Conservation (phyloP, 2,797 vertebrate species). For the Cercopithecus neglectus region DNA sequence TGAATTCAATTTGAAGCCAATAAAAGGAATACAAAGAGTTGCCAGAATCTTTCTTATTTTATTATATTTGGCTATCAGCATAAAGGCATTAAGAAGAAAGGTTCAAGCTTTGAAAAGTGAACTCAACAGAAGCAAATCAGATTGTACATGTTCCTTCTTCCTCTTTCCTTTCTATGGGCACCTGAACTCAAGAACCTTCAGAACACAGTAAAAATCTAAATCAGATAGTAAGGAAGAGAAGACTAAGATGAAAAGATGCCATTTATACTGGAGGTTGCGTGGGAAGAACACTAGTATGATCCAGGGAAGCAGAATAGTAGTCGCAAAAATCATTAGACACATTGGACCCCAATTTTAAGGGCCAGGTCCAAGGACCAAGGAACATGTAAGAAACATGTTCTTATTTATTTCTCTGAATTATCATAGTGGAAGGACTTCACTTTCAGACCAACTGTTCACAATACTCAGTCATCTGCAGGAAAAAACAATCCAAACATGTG, state of each 20-base stretch:
- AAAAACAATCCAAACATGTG: slow-evolving; percentile 14
- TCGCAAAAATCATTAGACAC: not conserved
- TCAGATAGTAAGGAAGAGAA: not conserved
- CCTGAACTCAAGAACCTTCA: not conserved
- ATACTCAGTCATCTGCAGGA: not conserved
- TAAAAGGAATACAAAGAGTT: slow-evolving; percentile 24
- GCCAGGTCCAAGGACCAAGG: not conserved
- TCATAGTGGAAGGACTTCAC: not conserved
- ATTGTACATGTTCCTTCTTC: not conserved
- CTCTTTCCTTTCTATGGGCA: not conserved
- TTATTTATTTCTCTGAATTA: slow-evolving; percentile 40
- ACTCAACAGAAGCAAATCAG: not conserved
- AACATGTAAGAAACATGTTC: not conserved
- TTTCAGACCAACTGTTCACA: slow-evolving; percentile 23
- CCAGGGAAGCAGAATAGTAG: not conserved
- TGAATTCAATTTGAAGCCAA: not conserved
- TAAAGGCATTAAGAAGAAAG: not conserved
- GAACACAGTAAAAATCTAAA: slow-evolving; percentile 6
- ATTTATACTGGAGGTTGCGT: not conserved
- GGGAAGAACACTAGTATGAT: not conserved
- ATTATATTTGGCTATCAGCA: not conserved
- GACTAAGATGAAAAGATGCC: not conserved
- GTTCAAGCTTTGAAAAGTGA: not conserved
- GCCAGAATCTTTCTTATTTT: not conserved
- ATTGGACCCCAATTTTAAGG: not conserved